These are phyloP conservation scores for Drosophila kanapiae DNA, from an alignment of 1,140 invertebrate species.

Conservation along the genomic window DNA sequence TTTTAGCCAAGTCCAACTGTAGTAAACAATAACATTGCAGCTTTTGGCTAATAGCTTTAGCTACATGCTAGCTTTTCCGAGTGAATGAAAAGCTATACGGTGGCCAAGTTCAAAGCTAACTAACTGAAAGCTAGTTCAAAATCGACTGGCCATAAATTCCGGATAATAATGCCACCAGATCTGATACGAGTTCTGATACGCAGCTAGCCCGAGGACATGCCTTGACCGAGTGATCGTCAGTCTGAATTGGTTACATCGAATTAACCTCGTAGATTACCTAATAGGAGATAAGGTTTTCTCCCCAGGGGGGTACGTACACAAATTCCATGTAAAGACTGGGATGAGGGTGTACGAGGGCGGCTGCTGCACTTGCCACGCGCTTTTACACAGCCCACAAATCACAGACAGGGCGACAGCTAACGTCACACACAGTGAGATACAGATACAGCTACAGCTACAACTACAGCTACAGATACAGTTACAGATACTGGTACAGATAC, in stretches of 20 bases:
- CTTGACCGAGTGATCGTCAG: slow-evolving; percentile 19
- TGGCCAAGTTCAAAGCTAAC: slow-evolving; percentile 46
- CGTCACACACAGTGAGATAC: slow-evolving; percentile 20
- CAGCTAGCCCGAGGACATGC: slow-evolving; percentile 17
- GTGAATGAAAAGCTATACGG: slow-evolving; percentile 12
- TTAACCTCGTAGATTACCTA: slow-evolving; percentile 1
- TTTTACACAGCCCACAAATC: slow-evolving; percentile 43
- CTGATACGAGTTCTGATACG: slow-evolving; percentile 6
- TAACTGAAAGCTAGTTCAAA: slow-evolving; percentile 12
- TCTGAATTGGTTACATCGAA: slow-evolving; percentile 27
- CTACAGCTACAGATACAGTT: slow-evolving; percentile 5
- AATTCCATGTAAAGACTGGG: background rate
- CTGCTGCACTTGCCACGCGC: slow-evolving; percentile 37
- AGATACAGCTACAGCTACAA: slow-evolving; percentile 21
- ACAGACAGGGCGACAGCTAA: slow-evolving; percentile 24
- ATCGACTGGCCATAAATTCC: slow-evolving; percentile 24
- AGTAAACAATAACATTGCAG: slow-evolving; percentile 42
- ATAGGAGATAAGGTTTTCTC: slow-evolving; percentile 11
- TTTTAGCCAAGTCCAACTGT: slow-evolving; percentile 22
- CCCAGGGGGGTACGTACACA: background rate
- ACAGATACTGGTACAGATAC: slow-evolving; percentile 1
- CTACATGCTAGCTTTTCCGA: background rate
- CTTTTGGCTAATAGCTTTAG: slow-evolving; percentile 21
- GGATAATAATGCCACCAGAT: background rate
- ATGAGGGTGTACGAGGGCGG: slow-evolving; percentile 4